Conservation (phyloP, 2,113 vertebrate genomes). For the Lasiurus cinereus region DNA sequence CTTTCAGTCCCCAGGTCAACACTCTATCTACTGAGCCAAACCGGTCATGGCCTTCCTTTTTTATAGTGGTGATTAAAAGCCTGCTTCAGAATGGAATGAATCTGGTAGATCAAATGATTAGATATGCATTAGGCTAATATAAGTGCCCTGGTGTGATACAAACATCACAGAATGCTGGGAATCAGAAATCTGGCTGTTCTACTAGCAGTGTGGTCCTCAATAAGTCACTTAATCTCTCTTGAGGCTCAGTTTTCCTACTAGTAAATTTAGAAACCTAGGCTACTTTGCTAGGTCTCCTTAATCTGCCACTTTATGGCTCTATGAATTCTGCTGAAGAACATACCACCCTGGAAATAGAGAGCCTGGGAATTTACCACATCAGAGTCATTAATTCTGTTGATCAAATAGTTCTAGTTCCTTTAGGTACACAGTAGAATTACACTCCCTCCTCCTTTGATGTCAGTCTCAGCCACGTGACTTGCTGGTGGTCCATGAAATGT, state of each 20-base stretch:
- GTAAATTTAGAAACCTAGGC: neutral
- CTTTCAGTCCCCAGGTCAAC: no score
- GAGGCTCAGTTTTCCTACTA: conserved; percentile 3
- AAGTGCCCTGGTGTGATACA: neutral
- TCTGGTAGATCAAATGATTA: conserved; percentile 79
- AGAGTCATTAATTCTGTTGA: neutral
- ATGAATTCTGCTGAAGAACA: neutral
- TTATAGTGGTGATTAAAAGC: conserved; percentile 85
- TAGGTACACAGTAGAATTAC: neutral
- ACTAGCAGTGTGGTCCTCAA: neutral
- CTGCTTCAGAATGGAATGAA: conserved; percentile 80
- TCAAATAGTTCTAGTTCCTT: neutral
- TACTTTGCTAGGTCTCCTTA: neutral
- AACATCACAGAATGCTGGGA: neutral
- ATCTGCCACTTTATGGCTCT: neutral
- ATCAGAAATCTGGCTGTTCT: neutral
- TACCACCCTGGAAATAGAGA: neutral
- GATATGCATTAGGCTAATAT: conserved; percentile 52
- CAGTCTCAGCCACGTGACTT: neutral
- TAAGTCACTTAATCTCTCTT: neutral
- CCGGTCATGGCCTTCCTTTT: conserved; percentile 67
- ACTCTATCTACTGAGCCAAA: no score
- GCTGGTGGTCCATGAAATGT: neutral
- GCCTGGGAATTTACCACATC: neutral
- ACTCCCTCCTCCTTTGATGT: neutral